phyloP scores from a whole-genome alignment of 2,888 invertebrate species.

The Aromia moschata region DNA sequence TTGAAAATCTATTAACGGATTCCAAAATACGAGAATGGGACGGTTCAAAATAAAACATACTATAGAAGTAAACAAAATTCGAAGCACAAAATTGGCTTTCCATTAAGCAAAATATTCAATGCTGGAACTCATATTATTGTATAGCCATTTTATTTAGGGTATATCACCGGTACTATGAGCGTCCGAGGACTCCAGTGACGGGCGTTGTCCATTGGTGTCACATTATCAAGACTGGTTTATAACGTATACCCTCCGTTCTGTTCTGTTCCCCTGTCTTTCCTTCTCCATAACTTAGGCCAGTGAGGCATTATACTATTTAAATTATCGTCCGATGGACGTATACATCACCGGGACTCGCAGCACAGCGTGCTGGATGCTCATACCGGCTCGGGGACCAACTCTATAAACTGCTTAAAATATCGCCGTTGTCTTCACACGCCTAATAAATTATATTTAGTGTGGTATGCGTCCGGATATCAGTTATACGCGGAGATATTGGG shows the following conservation, averaged over 20 bases:
- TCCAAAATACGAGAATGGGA: no score
- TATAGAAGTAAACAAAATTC: no score
- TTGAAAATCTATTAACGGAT: no score
- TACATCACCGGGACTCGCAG: constrained; percentile 40
- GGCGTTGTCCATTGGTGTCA: constrained; percentile 36
- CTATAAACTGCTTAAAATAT: constrained; percentile 41
- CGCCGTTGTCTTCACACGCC: constrained; percentile 28
- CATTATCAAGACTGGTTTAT: constrained; percentile 34
- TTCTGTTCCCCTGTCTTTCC: constrained; percentile 27
- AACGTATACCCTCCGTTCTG: constrained; percentile 26
- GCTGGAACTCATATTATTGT: no score
- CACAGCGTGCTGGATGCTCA: constrained; percentile 34
- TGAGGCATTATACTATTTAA: constrained; percentile 39
- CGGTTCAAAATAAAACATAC: no score
- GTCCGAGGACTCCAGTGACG: constrained; percentile 28
- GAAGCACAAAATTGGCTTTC: no score
- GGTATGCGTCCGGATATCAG: constrained; percentile 16
- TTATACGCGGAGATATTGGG: constrained; percentile 8
- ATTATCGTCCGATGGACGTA: constrained; percentile 39
- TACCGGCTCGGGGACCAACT: constrained; percentile 29
- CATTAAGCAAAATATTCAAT: no score
- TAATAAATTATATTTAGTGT: constrained; percentile 37
- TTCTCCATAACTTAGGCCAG: constrained; percentile 33
- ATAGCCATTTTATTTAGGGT: no score
- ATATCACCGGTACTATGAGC: constrained; percentile 16